phyloP scores from a whole-genome alignment of 2,797 vertebrate genomes.

The Poecilia picta region DNA sequence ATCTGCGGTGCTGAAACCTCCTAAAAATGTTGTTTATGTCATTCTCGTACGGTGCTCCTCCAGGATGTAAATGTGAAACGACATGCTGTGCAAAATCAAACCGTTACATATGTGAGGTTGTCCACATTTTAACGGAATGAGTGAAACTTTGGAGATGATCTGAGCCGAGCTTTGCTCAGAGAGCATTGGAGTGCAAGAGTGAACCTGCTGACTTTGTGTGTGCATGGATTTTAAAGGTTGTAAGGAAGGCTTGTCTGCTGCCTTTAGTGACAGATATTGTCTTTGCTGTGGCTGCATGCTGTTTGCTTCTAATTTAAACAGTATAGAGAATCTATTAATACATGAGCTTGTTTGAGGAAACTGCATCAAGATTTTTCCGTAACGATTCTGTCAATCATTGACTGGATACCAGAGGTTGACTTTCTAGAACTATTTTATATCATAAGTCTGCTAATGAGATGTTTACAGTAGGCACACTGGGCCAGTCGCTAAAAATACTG shows the following conservation, averaged over 20 bases:
- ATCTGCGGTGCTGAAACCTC: neutral
- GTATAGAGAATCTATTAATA: slow-evolving; percentile 1
- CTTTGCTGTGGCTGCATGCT: slow-evolving; percentile 33
- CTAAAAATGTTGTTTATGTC: neutral
- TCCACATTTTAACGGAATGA: neutral
- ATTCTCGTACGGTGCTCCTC: neutral
- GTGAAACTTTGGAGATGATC: neutral
- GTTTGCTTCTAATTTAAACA: neutral
- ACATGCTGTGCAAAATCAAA: neutral
- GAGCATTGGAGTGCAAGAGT: slow-evolving; percentile 9
- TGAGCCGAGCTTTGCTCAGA: slow-evolving; percentile 4
- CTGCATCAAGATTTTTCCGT: neutral
- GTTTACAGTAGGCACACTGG: neutral
- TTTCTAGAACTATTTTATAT: neutral
- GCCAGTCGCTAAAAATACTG: neutral
- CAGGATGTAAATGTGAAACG: neutral
- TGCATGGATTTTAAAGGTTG: slow-evolving; percentile 47
- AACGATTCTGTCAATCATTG: neutral
- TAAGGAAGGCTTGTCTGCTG: slow-evolving; percentile 31
- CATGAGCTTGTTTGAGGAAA: neutral
- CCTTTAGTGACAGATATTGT: slow-evolving; percentile 29
- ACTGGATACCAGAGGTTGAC: neutral
- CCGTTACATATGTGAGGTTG: neutral
- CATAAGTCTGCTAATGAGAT: neutral
- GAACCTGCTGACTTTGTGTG: slow-evolving; percentile 29